A percentile compares a stretch with the other conserved stretches of the same genome.
These are phyloP conservation scores for Papilio aristodemus DNA, from an alignment of 1,140 invertebrate species.

Conservation along the genomic window DNA sequence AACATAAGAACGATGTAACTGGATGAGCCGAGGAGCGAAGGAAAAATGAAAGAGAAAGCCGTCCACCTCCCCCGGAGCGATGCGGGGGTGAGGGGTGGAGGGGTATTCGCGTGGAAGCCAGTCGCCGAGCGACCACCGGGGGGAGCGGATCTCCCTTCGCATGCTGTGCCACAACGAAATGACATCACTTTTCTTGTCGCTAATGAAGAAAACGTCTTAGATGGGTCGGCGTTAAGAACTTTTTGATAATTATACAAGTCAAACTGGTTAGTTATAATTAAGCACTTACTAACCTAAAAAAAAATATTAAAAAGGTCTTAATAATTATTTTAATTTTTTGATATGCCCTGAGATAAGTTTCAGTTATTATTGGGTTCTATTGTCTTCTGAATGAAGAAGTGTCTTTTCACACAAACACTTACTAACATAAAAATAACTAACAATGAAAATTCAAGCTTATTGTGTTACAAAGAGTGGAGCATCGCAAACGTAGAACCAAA, in stretches of 20 bases:
- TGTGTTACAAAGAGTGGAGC: slow-evolving; percentile 37
- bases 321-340: too few relatives aligned
- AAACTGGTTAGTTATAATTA: too few relatives aligned
- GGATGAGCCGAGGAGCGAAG: slow-evolving; percentile 79
- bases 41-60: slow-evolving; percentile 81
- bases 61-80: slow-evolving; percentile 63
- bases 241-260: slow-evolving; percentile 20
- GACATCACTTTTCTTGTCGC: slow-evolving; percentile 78
- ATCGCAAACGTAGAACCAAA: slow-evolving; percentile 42
- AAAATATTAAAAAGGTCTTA: too few relatives aligned
- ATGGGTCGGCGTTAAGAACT: slow-evolving; percentile 41
- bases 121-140: slow-evolving; percentile 67
- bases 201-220: slow-evolving; percentile 78
- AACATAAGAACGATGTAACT: slow-evolving; percentile 81
- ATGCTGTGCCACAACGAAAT: slow-evolving; percentile 73
- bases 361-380: too few relatives aligned
- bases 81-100: slow-evolving; percentile 38
- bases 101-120: slow-evolving; percentile 69
- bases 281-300: too few relatives aligned
- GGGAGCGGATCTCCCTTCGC: slow-evolving; percentile 63
- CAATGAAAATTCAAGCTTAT: neutral
- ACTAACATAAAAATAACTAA: neutral
- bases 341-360: too few relatives aligned
- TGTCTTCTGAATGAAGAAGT: too few relatives aligned
- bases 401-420: too few relatives aligned